Conservation (phyloP, 2,888 invertebrate genomes). For the Lacanobia oleracea region DNA sequence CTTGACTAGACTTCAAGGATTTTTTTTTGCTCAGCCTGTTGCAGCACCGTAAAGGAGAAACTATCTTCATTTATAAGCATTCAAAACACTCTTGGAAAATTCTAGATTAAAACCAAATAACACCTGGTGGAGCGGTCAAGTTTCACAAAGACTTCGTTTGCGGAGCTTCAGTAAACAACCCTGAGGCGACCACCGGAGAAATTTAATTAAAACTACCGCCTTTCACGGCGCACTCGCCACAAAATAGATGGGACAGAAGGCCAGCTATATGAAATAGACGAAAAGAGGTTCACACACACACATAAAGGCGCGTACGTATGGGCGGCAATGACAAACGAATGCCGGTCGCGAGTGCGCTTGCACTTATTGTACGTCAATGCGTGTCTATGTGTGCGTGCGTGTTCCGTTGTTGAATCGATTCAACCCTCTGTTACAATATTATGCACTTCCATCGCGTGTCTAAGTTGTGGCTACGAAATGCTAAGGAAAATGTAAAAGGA, state of each 20-base stretch:
- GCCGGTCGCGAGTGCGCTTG: neutral
- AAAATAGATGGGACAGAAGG: conserved; percentile 19
- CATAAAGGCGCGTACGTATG: too few species aligned
- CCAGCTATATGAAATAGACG: neutral
- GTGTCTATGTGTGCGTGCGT: neutral
- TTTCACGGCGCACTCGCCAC: conserved; percentile 18
- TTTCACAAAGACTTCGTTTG: conserved; percentile 53
- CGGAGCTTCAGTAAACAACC: conserved; percentile 54
- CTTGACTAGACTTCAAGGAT: neutral
- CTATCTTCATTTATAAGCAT: neutral
- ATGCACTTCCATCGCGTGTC: conserved; percentile 13
- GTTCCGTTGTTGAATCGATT: neutral
- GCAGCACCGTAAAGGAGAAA: neutral
- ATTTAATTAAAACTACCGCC: conserved; percentile 71
- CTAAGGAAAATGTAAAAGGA: conserved; percentile 38
- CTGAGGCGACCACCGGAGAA: conserved; percentile 57
- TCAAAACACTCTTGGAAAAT: conserved; percentile 10
- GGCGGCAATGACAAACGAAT: neutral
- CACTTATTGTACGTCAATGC: neutral
- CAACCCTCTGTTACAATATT: neutral
- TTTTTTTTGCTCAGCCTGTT: neutral
- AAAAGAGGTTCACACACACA: neutral
- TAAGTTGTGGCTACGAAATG: conserved; percentile 41
- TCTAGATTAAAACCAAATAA: conserved; percentile 57
- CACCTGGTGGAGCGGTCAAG: conserved; percentile 54